phyloP scores from a whole-genome alignment of 2,113 vertebrate genomes.

The Charadrius vociferus region DNA sequence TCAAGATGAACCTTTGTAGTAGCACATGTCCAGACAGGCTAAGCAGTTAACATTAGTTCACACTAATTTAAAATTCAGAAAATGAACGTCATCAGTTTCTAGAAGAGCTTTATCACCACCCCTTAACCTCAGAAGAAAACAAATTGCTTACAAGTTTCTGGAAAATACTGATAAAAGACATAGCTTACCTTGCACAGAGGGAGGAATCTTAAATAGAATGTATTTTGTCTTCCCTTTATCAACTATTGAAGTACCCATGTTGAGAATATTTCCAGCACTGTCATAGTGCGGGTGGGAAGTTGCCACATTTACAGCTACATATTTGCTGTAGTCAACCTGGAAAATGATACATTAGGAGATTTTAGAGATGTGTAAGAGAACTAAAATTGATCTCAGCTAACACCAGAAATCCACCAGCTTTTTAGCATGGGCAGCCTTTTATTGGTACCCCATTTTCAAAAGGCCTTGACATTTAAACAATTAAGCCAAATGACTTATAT shows the following conservation, averaged over 20 bases:
- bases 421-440: background rate
- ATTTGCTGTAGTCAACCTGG: constrained; percentile 89
- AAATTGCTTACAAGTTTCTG: background rate
- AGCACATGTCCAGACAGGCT: background rate
- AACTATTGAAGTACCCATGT: constrained; percentile 90
- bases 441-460: background rate
- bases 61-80: background rate
- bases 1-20: background rate
- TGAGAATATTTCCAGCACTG: constrained; percentile 85
- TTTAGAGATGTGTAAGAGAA: background rate
- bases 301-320: constrained; percentile 84
- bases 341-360: background rate
- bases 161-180: background rate
- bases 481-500: background rate
- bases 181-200: constrained; percentile 76
- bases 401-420: background rate
- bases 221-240: constrained; percentile 88
- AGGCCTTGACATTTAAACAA: background rate
- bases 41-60: background rate
- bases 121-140: background rate
- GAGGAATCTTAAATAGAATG: constrained; percentile 88
- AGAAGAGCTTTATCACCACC: background rate
- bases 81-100: background rate
- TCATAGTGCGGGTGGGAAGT: constrained; percentile 97
- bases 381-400: background rate